Conservation (phyloP, 2,888 invertebrate species). For the Drosophila yooni region DNA sequence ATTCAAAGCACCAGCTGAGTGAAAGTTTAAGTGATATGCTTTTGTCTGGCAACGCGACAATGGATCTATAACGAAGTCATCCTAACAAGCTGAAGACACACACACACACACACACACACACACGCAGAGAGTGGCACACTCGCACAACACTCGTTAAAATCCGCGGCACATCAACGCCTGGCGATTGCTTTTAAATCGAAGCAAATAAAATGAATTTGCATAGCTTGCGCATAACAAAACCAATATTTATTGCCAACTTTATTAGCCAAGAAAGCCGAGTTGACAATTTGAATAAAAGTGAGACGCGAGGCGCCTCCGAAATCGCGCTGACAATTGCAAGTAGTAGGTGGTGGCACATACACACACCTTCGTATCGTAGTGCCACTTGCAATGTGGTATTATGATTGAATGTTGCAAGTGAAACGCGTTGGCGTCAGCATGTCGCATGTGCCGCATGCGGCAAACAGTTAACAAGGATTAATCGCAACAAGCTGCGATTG, state of each 20-base stretch:
- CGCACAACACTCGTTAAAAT: constrained; percentile 15
- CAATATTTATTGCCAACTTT: constrained; percentile 76
- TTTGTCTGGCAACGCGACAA: constrained; percentile 38
- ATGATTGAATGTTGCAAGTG: constrained; percentile 52
- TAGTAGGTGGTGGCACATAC: constrained; percentile 4
- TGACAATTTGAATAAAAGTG: constrained; percentile 66
- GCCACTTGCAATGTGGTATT: constrained; percentile 33
- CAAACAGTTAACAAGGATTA: constrained; percentile 44
- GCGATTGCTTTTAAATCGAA: constrained; percentile 20
- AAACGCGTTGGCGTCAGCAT: constrained; percentile 43
- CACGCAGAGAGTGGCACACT: not conserved
- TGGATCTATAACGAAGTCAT: constrained; percentile 48
- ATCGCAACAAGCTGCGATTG: constrained; percentile 33
- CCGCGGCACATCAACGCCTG: constrained; percentile 52
- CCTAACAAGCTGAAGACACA: constrained; percentile 11
- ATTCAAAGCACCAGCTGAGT: constrained; percentile 27
- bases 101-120: not conserved
- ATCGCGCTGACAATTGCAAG: constrained; percentile 22
- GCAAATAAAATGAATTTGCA: constrained; percentile 58
- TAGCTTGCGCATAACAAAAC: constrained; percentile 50
- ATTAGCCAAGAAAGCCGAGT: constrained; percentile 66
- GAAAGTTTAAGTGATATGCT: constrained; percentile 47
- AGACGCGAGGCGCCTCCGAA: constrained; percentile 15
- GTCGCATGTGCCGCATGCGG: constrained; percentile 34
- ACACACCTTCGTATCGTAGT: constrained; percentile 17